phyloP scores from a whole-genome alignment of 1,140 invertebrate genomes.

The Wasmannia auropunctata region DNA sequence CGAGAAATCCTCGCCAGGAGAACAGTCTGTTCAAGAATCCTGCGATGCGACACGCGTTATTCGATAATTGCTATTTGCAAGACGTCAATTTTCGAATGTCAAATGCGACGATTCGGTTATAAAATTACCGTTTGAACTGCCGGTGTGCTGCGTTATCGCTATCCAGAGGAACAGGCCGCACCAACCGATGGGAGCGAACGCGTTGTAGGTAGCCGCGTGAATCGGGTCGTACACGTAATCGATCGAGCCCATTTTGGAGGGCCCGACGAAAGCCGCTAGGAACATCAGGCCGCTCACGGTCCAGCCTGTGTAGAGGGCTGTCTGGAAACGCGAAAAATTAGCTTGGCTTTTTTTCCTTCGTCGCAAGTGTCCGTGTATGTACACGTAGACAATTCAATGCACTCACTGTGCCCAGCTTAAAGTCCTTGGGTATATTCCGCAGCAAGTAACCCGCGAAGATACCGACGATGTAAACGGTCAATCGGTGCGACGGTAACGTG shows the following conservation, averaged over 20 bases:
- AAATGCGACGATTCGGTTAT: not conserved
- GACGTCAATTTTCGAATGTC: conserved; percentile 8
- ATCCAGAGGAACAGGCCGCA: conserved; percentile 89
- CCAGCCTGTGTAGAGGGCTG: conserved; percentile 87
- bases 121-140: conserved; percentile 86
- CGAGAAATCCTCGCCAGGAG: conserved; percentile 87
- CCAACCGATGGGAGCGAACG: conserved; percentile 90
- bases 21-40: conserved; percentile 85
- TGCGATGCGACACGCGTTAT: conserved; percentile 63
- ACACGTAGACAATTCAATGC: not conserved
- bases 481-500: conserved; percentile 89
- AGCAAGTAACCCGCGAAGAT: conserved; percentile 88
- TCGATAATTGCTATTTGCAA: not conserved
- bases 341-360: not conserved
- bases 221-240: conserved; percentile 88
- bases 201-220: conserved; percentile 89
- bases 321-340: conserved; percentile 79
- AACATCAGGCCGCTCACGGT: conserved; percentile 83
- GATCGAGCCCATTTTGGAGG: conserved; percentile 88
- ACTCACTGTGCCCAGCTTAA: conserved; percentile 82
- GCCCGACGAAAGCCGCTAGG: conserved; percentile 87
- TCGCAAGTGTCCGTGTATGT: not conserved
- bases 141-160: conserved; percentile 87
- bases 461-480: conserved; percentile 90
- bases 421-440: conserved; percentile 83